phyloP scores from a whole-genome alignment of 1,140 invertebrate genomes.

The Holotrichia oblita region DNA sequence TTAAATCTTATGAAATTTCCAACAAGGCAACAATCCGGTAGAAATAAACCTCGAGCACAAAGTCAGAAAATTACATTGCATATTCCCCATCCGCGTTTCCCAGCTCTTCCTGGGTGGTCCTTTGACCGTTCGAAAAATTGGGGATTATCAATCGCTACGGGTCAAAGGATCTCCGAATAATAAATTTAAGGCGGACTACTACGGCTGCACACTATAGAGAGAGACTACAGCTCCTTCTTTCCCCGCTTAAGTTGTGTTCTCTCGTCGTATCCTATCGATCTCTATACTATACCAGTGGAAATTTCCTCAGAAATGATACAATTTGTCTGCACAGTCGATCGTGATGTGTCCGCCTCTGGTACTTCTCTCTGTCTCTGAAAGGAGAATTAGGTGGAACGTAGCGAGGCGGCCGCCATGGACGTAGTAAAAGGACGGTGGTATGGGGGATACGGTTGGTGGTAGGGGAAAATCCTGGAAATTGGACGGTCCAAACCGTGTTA shows the following conservation, averaged over 20 bases:
- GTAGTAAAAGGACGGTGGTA: background rate
- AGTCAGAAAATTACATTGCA: background rate
- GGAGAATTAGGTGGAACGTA: background rate
- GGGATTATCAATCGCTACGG: constrained; percentile 10
- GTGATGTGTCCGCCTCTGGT: background rate
- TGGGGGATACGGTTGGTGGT: background rate
- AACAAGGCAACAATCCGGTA: no score
- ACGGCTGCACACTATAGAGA: background rate
- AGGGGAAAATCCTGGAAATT: background rate
- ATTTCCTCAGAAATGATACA: constrained; percentile 17
- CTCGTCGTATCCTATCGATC: background rate
- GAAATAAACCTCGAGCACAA: no score
- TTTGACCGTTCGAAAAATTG: constrained; percentile 7
- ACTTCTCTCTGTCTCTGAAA: background rate
- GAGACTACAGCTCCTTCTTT: background rate
- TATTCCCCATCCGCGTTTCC: no score
- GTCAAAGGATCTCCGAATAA: constrained; percentile 15
- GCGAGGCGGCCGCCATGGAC: background rate
- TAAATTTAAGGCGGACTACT: constrained; percentile 15
- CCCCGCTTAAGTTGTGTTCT: background rate
- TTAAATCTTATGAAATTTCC: no score
- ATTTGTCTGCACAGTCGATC: constrained; percentile 2
- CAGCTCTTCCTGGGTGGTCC: background rate
- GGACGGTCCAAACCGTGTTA: background rate
- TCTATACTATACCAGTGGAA: background rate